These are phyloP conservation scores for Phoeniculus purpureus DNA, from an alignment of 2,797 vertebrate genomes.

Conservation along the genomic window DNA sequence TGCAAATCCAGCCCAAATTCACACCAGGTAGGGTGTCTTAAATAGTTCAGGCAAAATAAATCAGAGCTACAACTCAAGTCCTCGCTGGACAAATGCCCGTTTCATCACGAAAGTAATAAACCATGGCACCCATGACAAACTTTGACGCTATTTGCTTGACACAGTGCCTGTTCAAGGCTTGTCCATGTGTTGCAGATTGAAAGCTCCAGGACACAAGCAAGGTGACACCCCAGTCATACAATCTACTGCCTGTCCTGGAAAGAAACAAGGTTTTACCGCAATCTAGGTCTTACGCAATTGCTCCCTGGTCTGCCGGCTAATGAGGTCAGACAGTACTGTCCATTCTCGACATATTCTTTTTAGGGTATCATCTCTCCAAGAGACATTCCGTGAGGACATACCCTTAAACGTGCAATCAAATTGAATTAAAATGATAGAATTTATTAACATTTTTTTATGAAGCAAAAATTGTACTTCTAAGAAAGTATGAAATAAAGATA, in stretches of 20 bases:
- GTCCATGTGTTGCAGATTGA: conserved; percentile 60
- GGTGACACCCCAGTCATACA: conserved; percentile 49
- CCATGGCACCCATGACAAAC: conserved; percentile 57
- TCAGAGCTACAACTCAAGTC: conserved; percentile 7
- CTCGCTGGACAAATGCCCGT: conserved; percentile 60
- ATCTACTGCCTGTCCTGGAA: conserved; percentile 66
- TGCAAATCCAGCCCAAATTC: not conserved
- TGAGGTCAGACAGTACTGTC: conserved; percentile 72
- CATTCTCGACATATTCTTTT: conserved; percentile 67
- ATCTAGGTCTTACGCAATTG: conserved; percentile 59
- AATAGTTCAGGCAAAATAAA: conserved; percentile 38
- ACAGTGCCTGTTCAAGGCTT: conserved; percentile 57
- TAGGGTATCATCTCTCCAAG: conserved; percentile 61
- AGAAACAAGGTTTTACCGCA: conserved; percentile 61
- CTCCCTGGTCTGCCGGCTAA: conserved; percentile 52
- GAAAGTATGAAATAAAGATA: conserved; percentile 30
- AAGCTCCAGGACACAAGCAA: conserved; percentile 62
- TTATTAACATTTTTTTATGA: conserved; percentile 64
- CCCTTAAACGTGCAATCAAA: conserved; percentile 62
- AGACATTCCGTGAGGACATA: conserved; percentile 62
- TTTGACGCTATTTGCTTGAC: conserved; percentile 61
- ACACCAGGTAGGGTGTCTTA: not conserved
- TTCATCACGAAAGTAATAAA: conserved; percentile 56
- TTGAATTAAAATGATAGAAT: conserved; percentile 52
- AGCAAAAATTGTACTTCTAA: conserved; percentile 9